A percentile compares a stretch with the other conserved stretches of the same genome.
These are phyloP conservation scores for silkworm (Bombyx mori) DNA, from an alignment of 1,140 invertebrate genomes.

Conservation along the genomic window DNA sequence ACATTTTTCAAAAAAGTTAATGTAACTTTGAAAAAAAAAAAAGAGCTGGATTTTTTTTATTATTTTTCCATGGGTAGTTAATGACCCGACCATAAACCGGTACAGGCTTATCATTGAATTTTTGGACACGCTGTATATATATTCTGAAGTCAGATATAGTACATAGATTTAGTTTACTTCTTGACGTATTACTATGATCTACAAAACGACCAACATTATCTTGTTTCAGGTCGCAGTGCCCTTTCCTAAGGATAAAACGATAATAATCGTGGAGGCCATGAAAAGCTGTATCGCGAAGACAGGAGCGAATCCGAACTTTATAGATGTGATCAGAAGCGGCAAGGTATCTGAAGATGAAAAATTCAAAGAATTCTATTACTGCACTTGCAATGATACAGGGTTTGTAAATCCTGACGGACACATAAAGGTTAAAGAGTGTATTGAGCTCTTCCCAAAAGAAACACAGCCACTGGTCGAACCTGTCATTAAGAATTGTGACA, in stretches of 20 bases:
- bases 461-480: not conserved
- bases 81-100: no score
- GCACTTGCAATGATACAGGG: not conserved
- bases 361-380: not conserved
- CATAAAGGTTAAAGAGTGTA: not conserved
- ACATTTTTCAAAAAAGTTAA: no score
- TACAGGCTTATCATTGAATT: no score
- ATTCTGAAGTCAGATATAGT: no score
- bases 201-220: not conserved
- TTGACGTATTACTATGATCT: no score
- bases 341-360: not conserved
- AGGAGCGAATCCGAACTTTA: not conserved
- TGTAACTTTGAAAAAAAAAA: no score
- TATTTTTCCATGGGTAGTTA: no score
- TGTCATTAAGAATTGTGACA: not conserved
- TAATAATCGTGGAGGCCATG: not conserved
- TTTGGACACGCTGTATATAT: no score
- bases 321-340: not conserved
- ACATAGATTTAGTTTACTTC: no score
- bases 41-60: no score
- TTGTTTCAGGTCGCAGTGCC: slow-evolving; percentile 1
- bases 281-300: not conserved
- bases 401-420: slow-evolving; percentile 1
- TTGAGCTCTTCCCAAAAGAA: slow-evolving; percentile 4
- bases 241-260: not conserved